Conservation (phyloP, 2,113 vertebrate genomes). For the Bambusicola thoracicus region DNA sequence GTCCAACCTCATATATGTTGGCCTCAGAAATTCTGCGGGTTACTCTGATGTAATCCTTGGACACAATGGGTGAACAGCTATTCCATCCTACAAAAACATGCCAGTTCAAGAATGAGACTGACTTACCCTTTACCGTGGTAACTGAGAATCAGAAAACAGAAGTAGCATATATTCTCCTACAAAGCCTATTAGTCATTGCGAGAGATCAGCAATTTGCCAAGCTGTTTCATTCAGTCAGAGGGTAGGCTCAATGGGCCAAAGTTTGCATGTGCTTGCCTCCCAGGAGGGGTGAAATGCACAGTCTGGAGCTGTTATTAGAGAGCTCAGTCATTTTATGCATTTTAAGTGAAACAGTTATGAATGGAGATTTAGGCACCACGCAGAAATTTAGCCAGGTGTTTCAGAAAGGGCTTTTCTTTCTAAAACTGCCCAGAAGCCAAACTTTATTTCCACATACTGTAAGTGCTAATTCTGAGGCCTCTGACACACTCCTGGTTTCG, state of each 20-base stretch:
- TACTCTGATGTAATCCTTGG: not conserved
- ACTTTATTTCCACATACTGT: slow-evolving; percentile 29
- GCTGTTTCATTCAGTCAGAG: not conserved
- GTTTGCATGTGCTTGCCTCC: not conserved
- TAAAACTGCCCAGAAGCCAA: slow-evolving; percentile 8
- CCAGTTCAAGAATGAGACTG: not conserved
- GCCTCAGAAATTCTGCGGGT: not conserved
- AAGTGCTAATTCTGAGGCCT: slow-evolving; percentile 5
- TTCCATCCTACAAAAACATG: not conserved
- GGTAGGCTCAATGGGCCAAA: not conserved
- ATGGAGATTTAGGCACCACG: not conserved
- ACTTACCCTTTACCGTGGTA: not conserved
- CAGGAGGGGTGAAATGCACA: not conserved
- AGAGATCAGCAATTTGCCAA: not conserved
- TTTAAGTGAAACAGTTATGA: not conserved
- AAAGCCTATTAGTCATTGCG: not conserved
- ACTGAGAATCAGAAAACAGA: not conserved
- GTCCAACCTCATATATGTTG: not conserved
- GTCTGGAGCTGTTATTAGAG: not conserved
- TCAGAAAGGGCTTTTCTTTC: slow-evolving; percentile 9
- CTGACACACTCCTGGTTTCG: not conserved
- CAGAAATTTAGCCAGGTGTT: slow-evolving; percentile 34
- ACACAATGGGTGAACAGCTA: not conserved
- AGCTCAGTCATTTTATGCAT: not conserved
- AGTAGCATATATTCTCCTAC: not conserved